Evolutionary conservation across 64 coral and sea anemone species (phyloP).

Genomic region (Stichodactyla mertensii): DNA sequence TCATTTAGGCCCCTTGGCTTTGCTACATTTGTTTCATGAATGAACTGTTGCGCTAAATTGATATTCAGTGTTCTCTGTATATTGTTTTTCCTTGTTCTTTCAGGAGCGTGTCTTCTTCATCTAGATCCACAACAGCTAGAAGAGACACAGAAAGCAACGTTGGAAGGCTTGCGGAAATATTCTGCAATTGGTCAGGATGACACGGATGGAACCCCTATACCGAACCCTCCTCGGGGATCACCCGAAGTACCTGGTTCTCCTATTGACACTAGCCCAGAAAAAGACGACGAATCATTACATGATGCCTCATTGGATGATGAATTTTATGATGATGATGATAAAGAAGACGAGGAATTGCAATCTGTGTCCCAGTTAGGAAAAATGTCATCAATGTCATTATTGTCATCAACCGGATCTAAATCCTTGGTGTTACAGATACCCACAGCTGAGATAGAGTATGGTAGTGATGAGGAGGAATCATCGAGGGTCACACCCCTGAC

Average conservation of each 20-base stretch:
- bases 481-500: not conserved
- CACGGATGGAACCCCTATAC: not conserved
- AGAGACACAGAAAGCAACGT: not conserved
- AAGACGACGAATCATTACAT: not conserved
- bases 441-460: constrained; percentile 15
- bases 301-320: not conserved
- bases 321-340: constrained; percentile 14
- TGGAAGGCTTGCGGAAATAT: constrained; percentile 34
- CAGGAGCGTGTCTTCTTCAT: constrained; percentile 16
- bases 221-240: constrained; percentile 35
- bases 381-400: not conserved
- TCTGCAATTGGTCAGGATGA: constrained; percentile 49
- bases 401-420: constrained; percentile 25
- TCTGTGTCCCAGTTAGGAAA: not conserved
- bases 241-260: constrained; percentile 25
- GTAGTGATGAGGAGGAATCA: constrained; percentile 29
- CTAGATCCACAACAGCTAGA: constrained; percentile 30
- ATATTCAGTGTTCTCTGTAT: too few species aligned
- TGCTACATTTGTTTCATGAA: too few species aligned
- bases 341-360: not conserved
- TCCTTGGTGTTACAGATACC: constrained; percentile 35
- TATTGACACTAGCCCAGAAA: not conserved
- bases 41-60: too few species aligned
- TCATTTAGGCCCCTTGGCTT: too few species aligned
- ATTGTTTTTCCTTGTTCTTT: not conserved